These are phyloP conservation scores for Lydus trimaculatus DNA, from an alignment of 2,888 invertebrate genomes.

Conservation along the genomic window DNA sequence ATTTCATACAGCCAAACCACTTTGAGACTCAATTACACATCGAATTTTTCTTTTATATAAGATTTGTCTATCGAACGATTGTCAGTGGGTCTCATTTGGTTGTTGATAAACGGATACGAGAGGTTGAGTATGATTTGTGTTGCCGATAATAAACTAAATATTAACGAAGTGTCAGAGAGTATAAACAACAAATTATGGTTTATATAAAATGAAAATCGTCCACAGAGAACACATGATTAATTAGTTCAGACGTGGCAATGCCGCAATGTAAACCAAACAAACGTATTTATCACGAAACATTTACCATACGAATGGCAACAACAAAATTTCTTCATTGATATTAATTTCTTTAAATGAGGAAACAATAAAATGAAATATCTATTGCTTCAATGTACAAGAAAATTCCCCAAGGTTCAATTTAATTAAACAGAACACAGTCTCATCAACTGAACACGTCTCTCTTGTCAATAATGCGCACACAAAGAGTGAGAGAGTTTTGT, in stretches of 20 bases:
- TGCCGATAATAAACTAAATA: slow-evolving; percentile 1
- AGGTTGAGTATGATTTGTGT: slow-evolving; percentile 19
- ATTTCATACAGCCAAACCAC: not conserved
- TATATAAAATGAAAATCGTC: slow-evolving; percentile 12
- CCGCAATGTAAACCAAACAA: not conserved
- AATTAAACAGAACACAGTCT: not conserved
- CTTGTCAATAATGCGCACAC: not conserved
- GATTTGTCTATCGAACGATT: not conserved
- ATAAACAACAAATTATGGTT: slow-evolving; percentile 15
- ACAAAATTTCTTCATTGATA: too few species aligned
- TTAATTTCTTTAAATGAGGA: not conserved
- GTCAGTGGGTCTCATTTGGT: not conserved
- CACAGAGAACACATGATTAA: slow-evolving; percentile 16
- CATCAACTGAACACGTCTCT: not conserved
- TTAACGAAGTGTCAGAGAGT: slow-evolving; percentile 17
- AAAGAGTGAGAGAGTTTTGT: not conserved
- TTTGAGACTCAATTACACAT: not conserved
- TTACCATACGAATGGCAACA: not conserved
- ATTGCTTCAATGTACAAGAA: not conserved
- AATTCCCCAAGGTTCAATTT: not conserved
- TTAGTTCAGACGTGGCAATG: slow-evolving; percentile 13
- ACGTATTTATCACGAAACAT: not conserved
- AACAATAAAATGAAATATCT: not conserved
- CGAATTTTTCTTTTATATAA: not conserved
- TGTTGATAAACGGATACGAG: not conserved